Evolutionary conservation across 2,797 vertebrate genomes (phyloP), one percentile per base, ranked within the genome.

Genomic region (Phoxinus dragarum): DNA sequence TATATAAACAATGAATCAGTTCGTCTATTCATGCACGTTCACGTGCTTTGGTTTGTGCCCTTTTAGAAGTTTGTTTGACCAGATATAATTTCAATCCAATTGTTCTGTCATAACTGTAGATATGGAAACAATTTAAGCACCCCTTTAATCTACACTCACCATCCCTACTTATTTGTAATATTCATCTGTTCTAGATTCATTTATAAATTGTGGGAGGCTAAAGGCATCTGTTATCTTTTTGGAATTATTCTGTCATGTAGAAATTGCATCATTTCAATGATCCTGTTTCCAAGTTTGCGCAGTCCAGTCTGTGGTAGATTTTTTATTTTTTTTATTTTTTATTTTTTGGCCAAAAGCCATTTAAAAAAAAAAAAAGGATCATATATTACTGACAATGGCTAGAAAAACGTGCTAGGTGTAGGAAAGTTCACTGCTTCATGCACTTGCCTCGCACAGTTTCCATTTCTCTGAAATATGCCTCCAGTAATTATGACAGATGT

Each of bases 61-160:
- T 67, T 77, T 44, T 27, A 67, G 52, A 59, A 69, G 73, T 84
- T 84, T 78, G 38, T 78, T 71, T 71, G 49, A 66, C 75, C 83
- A 72, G 52, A 64, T 69, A 77, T 14, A 44, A 49, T 84, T 84
- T 84, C 74, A 44, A 16, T 69, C 64, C 36, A 72, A 10, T 64
- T 84, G 82, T 61, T 80, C 49, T 81, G 49, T 80, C 47, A 74
- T 84, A 71, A 61, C 34, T 76, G 31, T 56, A 71, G 38, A 79
- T 36, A n/a, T 61, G 76, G 67, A 85, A 85, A 72, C 31, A 40
- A 73, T 72, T 72, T 71, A 72, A 44, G 21, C 54, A n/a, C 14
- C 52, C 9, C 68, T 73, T 84, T 84, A 79, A 79, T 84, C 66
- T 71, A 49, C 49, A 42, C 11, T 31, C 49, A 59, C 52, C 40